Conservation (phyloP, 2,888 invertebrate genomes). For the Netelia melanura region DNA sequence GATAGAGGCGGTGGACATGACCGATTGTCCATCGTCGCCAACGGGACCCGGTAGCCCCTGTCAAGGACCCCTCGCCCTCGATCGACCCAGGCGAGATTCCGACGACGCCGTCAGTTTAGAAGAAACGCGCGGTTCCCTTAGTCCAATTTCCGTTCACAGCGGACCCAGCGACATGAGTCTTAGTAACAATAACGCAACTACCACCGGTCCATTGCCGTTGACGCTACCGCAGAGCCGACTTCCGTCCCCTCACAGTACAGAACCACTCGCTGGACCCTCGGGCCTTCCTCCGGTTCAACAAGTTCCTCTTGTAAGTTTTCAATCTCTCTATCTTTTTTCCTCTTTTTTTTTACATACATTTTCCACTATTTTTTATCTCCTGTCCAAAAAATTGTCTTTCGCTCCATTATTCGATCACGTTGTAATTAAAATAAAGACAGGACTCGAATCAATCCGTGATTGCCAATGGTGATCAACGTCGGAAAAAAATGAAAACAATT, state of each 20-base stretch:
- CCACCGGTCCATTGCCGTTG: slow-evolving; percentile 83
- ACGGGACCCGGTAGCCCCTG: slow-evolving; percentile 81
- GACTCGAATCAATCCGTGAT: too few relatives aligned
- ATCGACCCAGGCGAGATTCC: slow-evolving; percentile 81
- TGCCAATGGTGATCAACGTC: too few relatives aligned
- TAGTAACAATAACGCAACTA: slow-evolving; percentile 85
- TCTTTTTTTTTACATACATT: neutral
- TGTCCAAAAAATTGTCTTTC: neutral
- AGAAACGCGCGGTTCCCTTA: slow-evolving; percentile 82
- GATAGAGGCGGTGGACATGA: slow-evolving; percentile 79
- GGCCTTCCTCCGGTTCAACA: slow-evolving; percentile 94
- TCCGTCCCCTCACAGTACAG: slow-evolving; percentile 89
- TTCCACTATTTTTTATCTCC: neutral
- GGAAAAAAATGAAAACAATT: neutral
- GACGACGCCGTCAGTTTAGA: slow-evolving; percentile 82
- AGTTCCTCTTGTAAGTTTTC: slow-evolving; percentile 92
- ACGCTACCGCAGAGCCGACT: slow-evolving; percentile 84
- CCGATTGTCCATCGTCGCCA: slow-evolving; percentile 72
- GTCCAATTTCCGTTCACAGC: slow-evolving; percentile 85
- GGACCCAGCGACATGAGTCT: slow-evolving; percentile 87
- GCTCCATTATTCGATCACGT: neutral
- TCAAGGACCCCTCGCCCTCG: slow-evolving; percentile 83
- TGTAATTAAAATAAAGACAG: too few relatives aligned
- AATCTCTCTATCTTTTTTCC: neutral
- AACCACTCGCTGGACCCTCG: slow-evolving; percentile 92